A percentile compares a stretch with the other conserved stretches of the same genome.
Evolutionary conservation across 1,140 invertebrate species (phyloP).

Genomic region (Scaptomyza hsui): DNA sequence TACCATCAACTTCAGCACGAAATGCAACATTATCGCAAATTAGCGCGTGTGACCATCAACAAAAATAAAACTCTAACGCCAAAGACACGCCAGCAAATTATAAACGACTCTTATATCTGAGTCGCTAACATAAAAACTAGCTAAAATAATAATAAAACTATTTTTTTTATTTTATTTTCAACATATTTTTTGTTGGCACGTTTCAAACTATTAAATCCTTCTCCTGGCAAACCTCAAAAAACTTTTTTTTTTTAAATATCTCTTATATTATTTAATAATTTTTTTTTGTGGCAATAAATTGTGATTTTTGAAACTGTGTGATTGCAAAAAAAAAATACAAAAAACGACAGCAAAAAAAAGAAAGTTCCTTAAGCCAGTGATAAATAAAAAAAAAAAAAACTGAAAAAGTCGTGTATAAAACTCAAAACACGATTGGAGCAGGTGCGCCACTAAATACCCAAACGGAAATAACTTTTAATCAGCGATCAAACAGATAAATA

Average conservation of each 20-base stretch:
- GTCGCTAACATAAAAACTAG: slow-evolving; percentile 19
- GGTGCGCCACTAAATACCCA: not conserved
- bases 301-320: slow-evolving; percentile 78
- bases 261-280: slow-evolving; percentile 44
- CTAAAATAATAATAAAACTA: not conserved
- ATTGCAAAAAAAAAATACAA: slow-evolving; percentile 69
- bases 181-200: slow-evolving; percentile 21
- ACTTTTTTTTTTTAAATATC: slow-evolving; percentile 10
- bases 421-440: not conserved
- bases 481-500: slow-evolving; percentile 16
- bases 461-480: slow-evolving; percentile 1
- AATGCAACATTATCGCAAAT: slow-evolving; percentile 58
- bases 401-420: not conserved
- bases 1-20: slow-evolving; percentile 31
- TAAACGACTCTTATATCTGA: slow-evolving; percentile 8
- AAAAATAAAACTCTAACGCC: slow-evolving; percentile 28
- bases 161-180: slow-evolving; percentile 14
- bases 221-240: slow-evolving; percentile 13
- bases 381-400: slow-evolving; percentile 59
- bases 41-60: slow-evolving; percentile 32
- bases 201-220: not conserved
- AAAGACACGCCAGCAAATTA: slow-evolving; percentile 41
- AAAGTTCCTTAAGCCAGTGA: slow-evolving; percentile 80
- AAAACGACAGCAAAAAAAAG: slow-evolving; percentile 58
- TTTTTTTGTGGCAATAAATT: slow-evolving; percentile 64